Percentiles rank a stretch among this genome's conserved stretches.
These are phyloP conservation scores for Machaerirhynchus nigripectus DNA, from an alignment of 2,113 vertebrate genomes.

Conservation along the genomic window DNA sequence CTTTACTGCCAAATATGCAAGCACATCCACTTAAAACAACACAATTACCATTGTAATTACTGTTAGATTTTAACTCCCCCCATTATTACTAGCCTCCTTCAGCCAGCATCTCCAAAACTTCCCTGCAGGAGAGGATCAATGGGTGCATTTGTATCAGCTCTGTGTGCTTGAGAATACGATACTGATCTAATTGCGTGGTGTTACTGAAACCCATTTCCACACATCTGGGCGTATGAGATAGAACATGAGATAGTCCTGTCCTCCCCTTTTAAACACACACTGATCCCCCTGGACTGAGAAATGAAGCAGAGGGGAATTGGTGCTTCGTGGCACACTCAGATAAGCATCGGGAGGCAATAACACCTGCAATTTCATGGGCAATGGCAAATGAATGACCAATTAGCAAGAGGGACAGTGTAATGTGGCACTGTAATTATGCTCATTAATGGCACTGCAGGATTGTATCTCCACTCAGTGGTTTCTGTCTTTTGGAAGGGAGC, in stretches of 20 bases:
- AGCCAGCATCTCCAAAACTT: not conserved
- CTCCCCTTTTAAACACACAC: not conserved
- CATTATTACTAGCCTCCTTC: not conserved
- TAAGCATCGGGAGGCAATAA: slow-evolving; percentile 2
- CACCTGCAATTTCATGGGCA: slow-evolving; percentile 39
- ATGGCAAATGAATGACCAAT: slow-evolving; percentile 50
- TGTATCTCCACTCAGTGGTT: slow-evolving; percentile 5
- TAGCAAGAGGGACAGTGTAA: slow-evolving; percentile 50
- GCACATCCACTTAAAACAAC: not conserved
- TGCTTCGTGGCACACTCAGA: not conserved
- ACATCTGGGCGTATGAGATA: slow-evolving; percentile 5
- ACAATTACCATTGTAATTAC: not conserved
- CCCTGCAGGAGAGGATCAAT: not conserved
- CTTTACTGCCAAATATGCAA: not conserved
- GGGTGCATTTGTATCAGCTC: not conserved
- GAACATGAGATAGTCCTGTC: not conserved
- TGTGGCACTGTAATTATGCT: slow-evolving; percentile 39
- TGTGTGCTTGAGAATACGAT: not conserved
- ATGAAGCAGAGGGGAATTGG: slow-evolving; percentile 33
- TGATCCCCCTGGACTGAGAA: slow-evolving; percentile 36
- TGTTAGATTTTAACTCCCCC: not conserved
- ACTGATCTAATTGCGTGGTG: not conserved
- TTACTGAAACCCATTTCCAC: slow-evolving; percentile 33
- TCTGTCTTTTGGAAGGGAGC: not conserved
- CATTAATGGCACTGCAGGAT: slow-evolving; percentile 54